Percentiles rank a stretch among this genome's conserved stretches.
These are phyloP conservation scores for Clarias platycephalus DNA, from an alignment of 2,797 vertebrate genomes.

Conservation along the genomic window DNA sequence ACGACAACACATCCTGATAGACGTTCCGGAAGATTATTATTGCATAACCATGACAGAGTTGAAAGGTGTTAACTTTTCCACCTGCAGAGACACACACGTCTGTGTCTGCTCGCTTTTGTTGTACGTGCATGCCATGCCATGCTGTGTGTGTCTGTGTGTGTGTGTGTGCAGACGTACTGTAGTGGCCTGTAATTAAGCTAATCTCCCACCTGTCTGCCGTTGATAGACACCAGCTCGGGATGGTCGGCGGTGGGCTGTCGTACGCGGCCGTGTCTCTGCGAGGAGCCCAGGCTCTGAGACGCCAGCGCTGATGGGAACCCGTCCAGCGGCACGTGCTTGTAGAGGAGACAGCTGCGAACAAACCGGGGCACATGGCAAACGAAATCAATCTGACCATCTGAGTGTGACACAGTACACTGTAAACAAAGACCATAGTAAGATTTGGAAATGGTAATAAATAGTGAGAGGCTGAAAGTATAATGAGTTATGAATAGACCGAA, in stretches of 20 bases:
- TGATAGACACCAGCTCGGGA: constrained; percentile 80
- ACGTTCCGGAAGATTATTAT: neutral
- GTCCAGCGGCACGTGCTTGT: constrained; percentile 84
- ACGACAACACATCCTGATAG: neutral
- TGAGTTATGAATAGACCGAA: neutral
- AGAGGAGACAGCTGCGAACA: constrained; percentile 83
- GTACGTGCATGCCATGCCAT: neutral
- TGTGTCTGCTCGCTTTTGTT: neutral
- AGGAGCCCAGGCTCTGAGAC: constrained; percentile 71
- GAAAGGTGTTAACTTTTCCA: neutral
- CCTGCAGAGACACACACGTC: neutral
- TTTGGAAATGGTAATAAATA: neutral
- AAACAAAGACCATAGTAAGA: neutral
- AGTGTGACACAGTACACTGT: neutral
- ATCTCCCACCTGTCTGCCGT: constrained; percentile 82
- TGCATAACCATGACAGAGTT: neutral
- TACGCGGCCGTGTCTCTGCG: constrained; percentile 67
- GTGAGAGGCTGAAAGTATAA: neutral
- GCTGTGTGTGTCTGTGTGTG: constrained; percentile 16
- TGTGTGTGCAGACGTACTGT: neutral
- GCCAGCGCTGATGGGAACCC: constrained; percentile 80
- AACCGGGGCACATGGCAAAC: constrained; percentile 31
- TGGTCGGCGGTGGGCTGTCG: constrained; percentile 73
- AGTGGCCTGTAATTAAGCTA: neutral
- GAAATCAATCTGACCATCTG: neutral